These are phyloP conservation scores for Chiloscyllium punctatum DNA, from an alignment of 2,797 vertebrate species.

Conservation along the genomic window DNA sequence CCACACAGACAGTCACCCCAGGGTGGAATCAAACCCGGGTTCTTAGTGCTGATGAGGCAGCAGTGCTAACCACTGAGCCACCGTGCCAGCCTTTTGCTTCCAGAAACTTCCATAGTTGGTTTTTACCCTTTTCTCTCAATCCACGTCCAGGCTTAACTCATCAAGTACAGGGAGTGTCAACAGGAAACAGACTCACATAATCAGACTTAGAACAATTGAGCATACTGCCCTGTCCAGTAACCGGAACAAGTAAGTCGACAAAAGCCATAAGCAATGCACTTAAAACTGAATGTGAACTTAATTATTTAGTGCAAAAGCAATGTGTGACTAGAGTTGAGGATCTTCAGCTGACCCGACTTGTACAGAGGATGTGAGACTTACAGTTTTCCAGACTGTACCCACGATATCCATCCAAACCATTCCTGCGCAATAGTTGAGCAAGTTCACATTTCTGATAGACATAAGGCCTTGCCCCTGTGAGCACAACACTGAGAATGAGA, in stretches of 20 bases:
- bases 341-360: neutral
- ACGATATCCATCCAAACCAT: neutral
- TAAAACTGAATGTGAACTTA: neutral
- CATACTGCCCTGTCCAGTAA: neutral
- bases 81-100: too few relatives aligned
- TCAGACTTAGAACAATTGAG: neutral
- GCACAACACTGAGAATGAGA: neutral
- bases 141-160: too few relatives aligned
- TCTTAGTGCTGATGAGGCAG: too few relatives aligned
- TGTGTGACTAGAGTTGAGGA: neutral
- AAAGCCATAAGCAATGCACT: neutral
- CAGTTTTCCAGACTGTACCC: neutral
- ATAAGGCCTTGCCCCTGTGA: neutral
- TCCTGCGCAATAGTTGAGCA: neutral
- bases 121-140: too few relatives aligned
- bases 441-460: neutral
- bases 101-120: too few relatives aligned
- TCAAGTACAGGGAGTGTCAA: too few relatives aligned
- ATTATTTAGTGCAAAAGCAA: neutral
- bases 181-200: neutral
- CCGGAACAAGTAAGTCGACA: neutral
- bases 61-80: too few relatives aligned
- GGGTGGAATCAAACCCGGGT: too few relatives aligned
- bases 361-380: neutral
- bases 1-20: too few relatives aligned